Base-by-base conservation (phyloP, 2,888 invertebrate species). In the Agrilus cyanescens region DNA sequence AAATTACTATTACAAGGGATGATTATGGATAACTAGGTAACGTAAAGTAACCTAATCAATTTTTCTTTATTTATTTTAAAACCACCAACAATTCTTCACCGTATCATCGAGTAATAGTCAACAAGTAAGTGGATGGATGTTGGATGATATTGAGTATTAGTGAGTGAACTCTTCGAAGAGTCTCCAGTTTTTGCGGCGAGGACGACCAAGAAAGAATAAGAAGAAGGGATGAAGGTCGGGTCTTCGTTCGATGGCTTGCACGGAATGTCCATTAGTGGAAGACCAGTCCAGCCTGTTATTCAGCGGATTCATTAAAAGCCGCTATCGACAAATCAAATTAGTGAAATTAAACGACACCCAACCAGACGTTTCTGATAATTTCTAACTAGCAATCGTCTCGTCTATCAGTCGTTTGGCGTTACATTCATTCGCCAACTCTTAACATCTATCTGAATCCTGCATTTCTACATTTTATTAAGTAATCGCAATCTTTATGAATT, bases 241-340 rank as follows among this genome's bases (percentile, higher is more conserved):
- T 25, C 25, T 25, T 25, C 53, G 56, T 53, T 53, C 56, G 53
- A 54, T 55, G 58, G 55, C 60, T 60, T 57, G 57, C 54, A 45
- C 53, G 61, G 62, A 62, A 63, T 63, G 62, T 58, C 57, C 57
- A 58, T 60, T 61, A 59, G 58, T 55, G 51, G 25, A 53, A 57
- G 59, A 62, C 61, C 57, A 56, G 63, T 62, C 55, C 53, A 53
- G 57, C 59, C 54, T 59, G 59, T 58, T 25, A 25, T 25, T 59
- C 57, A 57, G 50, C 47, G 57, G 57, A 58, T 60, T 61, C 59
- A 60, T 60, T 59, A 61, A 57, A 51, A 53, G 50, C 52, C 49
- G 47, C 55, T 57, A 58, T 56, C 57, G 54, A 58, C 60, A 61
- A 59, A 60, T 60, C 59, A 57, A 61, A 61, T 58, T 59, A 59